Base-by-base conservation (phyloP, 1,140 invertebrate species). In the Bombus balteatus region DNA sequence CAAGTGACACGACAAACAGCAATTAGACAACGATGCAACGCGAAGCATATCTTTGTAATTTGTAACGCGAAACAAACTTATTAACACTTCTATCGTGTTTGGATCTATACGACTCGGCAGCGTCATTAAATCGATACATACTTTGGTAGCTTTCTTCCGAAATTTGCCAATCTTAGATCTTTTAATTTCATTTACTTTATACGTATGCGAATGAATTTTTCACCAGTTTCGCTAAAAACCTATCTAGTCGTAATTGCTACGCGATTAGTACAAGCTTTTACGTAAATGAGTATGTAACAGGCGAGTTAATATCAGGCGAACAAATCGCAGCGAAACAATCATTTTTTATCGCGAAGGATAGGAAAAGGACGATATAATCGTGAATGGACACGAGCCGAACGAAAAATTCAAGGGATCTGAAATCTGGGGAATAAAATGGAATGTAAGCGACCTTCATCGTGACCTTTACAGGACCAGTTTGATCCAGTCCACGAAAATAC, bases 401-500 rank as follows among this genome's bases (percentile, higher is more conserved):
- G 39, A 62, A 65, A 73, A 77, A 57, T 18, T 53, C 25, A 9
- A 28, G 62, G 37, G 32, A 22, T 39, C 15, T 6, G 18, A 77
- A 70, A 41, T 34, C 8, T 59, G 13, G 25, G 47, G 32, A 57
- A 85, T 32, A 65, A 43, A 59, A 39, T 5, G 53, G 62, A 70
- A 83, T 59, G 47, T 8, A 70, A 22, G 66, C 68, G 76, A 65
- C 66, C 83, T 80, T 77, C 74, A 13, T 32, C 41, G 25, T 72
- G 83, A 85, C 77, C 83, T 83, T 43, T 73, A 0, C 53, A 80
- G 66, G 83, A 85, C 83, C 83, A 80, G 83, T 80, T 85, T 72
- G 1, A 34, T 80, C 32, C 76, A 28, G 15, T 57, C 47, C 66
- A 65, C 32, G 18, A 80, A 85, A 80, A 80, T 84, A 71, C 65